Percentiles rank a stretch among this genome's conserved stretches.
Evolutionary conservation across 2,888 invertebrate genomes (phyloP).

Genomic region (Nephrotoma guestfalica): DNA sequence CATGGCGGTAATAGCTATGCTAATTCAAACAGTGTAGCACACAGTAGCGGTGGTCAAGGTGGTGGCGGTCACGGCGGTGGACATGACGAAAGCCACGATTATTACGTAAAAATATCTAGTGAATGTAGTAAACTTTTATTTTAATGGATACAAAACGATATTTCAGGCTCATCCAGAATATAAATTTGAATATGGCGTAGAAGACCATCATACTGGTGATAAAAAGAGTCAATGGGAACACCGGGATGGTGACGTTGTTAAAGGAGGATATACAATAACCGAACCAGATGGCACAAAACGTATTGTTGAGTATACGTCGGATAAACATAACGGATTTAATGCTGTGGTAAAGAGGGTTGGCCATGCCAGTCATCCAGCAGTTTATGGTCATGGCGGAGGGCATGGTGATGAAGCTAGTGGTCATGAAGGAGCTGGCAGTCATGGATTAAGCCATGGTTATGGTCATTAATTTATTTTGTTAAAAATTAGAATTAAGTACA

Average conservation of each 20-base stretch:
- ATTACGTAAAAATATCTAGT: not conserved
- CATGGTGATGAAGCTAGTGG: not conserved
- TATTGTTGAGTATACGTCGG: slow-evolving; percentile 35
- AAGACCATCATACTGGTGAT: slow-evolving; percentile 35
- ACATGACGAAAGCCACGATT: slow-evolving; percentile 9
- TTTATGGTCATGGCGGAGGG: slow-evolving; percentile 9
- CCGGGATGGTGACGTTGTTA: slow-evolving; percentile 37
- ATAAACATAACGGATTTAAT: slow-evolving; percentile 35
- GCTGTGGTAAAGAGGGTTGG: slow-evolving; percentile 35
- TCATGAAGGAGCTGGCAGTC: not conserved
- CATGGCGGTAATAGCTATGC: not conserved
- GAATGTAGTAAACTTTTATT: not conserved
- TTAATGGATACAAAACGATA: not conserved
- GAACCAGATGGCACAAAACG: slow-evolving; percentile 37
- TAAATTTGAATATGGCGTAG: slow-evolving; percentile 34
- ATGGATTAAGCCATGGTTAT: not conserved
- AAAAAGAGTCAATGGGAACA: slow-evolving; percentile 36
- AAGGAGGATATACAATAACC: slow-evolving; percentile 34
- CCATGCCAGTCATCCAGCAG: slow-evolving; percentile 18
- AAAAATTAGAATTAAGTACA: not conserved
- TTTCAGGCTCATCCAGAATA: slow-evolving; percentile 31
- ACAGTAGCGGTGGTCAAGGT: not conserved
- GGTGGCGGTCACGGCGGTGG: slow-evolving; percentile 8
- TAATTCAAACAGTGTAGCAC: not conserved
- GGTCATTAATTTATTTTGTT: not conserved